Conservation (phyloP, 2,888 invertebrate species). For the Rhagonycha lutea region DNA sequence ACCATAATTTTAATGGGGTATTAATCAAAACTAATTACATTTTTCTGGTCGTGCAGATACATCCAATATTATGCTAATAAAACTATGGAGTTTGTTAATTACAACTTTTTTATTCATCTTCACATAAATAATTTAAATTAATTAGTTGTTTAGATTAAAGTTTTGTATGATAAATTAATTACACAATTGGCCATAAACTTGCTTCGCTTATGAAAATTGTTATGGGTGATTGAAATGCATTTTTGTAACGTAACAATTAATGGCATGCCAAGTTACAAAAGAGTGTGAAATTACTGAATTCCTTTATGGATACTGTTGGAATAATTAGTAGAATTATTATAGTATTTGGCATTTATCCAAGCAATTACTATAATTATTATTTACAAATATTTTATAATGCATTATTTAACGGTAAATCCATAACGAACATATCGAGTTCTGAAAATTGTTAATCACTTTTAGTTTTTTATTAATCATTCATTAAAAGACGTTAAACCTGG, state of each 20-base stretch:
- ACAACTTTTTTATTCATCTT: background rate
- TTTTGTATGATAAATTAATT: background rate
- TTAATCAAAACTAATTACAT: background rate
- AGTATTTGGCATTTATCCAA: constrained; percentile 4
- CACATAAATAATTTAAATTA: background rate
- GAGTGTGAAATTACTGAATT: background rate
- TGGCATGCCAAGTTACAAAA: background rate
- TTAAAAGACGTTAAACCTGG: background rate
- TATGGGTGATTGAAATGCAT: background rate
- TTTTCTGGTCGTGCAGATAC: background rate
- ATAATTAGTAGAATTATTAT: background rate
- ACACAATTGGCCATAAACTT: background rate
- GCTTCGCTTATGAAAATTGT: background rate
- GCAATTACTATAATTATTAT: background rate
- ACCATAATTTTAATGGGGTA: background rate
- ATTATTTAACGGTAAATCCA: background rate
- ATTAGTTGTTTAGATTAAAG: background rate
- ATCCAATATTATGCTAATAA: background rate
- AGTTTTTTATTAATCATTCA: background rate
- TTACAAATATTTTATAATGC: background rate
- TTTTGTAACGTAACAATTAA: constrained; percentile 1
- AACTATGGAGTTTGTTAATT: background rate
- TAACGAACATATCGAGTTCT: background rate
- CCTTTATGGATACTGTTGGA: background rate
- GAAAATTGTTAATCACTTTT: background rate